Evolutionary conservation across 2,113 vertebrate species (phyloP), one percentile per base, ranked within the genome.

Genomic region (Toxotes chatareus): DNA sequence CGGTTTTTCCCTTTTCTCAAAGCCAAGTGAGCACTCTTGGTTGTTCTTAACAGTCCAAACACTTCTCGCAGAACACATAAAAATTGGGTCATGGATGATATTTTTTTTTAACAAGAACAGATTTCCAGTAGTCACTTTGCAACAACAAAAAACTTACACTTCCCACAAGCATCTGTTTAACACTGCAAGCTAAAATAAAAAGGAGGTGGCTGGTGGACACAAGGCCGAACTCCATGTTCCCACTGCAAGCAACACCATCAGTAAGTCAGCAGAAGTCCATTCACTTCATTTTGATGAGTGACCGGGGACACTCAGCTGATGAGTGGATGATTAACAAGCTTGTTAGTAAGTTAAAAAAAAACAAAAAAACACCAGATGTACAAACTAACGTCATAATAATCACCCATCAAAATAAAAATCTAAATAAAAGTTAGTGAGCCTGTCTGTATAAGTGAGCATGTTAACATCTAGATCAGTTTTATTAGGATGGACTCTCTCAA

Each of bases 141-240:
- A 61, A 31, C n/a, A 63, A 44, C 23, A 68, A 53, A 68, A 53
- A 57, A 67, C 44, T 72, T 77, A 27, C 49, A 80, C 74, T 69
- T 89, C 86, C 78, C 64, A 81, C 78, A 60, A 83, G 80, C 59
- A 79, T 82, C 77, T 68, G 80, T 75, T 76, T 31, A 86, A 76
- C 75, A 73, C 62, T 51, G 60, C 6, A 3, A 36, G 69, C 13
- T 63, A 34, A 73, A 77, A 81, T 53, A 46, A 27, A 31, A 57
- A 67, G 53, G 59, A 78, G 40, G 66, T 23, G 40, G 14, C 8
- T 67, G 64, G 38, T 59, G 73, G 46, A 76, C 57, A 1, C 32
- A 56, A 61, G 32, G 38, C 46, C 3, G 13, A 60, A 55, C 53
- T 76, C 0, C 1, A 9, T 40, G 40, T 84, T 86, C 79, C 42